Base-by-base conservation (phyloP, 2,888 invertebrate species). In the Sphinx pinastri region DNA sequence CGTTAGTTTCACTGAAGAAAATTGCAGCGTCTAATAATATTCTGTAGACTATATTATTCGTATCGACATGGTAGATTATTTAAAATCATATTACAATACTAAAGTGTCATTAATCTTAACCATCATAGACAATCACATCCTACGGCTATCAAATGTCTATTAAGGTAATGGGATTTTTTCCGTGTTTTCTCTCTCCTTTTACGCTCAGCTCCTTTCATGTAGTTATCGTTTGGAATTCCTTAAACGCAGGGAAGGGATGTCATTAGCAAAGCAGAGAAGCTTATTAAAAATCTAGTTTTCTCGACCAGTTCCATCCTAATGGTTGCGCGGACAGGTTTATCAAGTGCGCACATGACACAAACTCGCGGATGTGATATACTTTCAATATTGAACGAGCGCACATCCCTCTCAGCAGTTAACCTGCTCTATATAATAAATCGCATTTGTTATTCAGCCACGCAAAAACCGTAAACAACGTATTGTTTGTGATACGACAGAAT, bases 281-380 rank as follows among this genome's bases (percentile, higher is more conserved):
- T 87, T 85, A 88, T 91, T 89, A 88, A 88, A 87, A 85, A 83
- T 80, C 86, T 84, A 79, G 85, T 81, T 86, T 81, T 84, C 83
- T 81, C 78, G 84, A 91, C 90, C 87, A 88, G 92, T 92, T 88
- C 63, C 83, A 84, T 84, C 84, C 87, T 88, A 88, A 88, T 88
- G 86, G 88, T 70, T 71, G 78, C 79, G 81, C 81, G 79, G 88
- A 91, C 92, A 88, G 90, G 93, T 92, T 90, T 88, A 81, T 84
- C 88, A 88, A 88, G 89, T 85, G 84, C 85, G 85, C 90, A 88
- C 85, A 86, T 87, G 88, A 85, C 83, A 80, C 83, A 84, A 84
- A 88, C 87, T 91, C 85, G 88, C 92, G 93, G 92, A 93, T 91
- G 86, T 88, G 88, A 88, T 90, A 90, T 92, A 92, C 93, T 92